Evolutionary conservation across 2,888 invertebrate genomes (phyloP).

Genomic region (Stenoptilia bipunctidactyla): DNA sequence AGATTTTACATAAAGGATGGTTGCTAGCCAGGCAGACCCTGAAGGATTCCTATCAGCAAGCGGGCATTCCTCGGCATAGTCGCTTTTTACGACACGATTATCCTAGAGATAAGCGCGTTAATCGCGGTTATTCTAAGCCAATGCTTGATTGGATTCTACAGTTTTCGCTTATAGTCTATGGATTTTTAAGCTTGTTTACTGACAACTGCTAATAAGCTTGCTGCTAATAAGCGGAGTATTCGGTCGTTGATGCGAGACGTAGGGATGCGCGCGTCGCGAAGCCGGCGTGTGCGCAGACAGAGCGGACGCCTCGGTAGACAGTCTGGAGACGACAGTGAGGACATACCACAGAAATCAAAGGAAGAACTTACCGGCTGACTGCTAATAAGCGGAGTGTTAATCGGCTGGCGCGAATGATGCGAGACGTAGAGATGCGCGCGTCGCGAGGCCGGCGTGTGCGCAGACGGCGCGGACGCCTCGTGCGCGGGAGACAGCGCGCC

Average conservation of each 20-base stretch:
- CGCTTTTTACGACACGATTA: no score
- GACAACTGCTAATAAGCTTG: slow-evolving; percentile 89
- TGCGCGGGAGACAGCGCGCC: slow-evolving; percentile 77
- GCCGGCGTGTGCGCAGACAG: slow-evolving; percentile 59
- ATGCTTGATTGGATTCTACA: no score
- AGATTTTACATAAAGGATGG: no score
- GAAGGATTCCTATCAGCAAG: no score
- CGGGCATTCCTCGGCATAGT: no score
- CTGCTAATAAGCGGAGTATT: slow-evolving; percentile 90
- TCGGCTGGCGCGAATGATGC: slow-evolving; percentile 80
- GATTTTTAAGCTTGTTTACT: no score
- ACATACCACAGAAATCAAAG: no score
- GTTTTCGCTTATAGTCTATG: no score
- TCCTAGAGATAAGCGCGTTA: no score
- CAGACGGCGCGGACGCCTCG: slow-evolving; percentile 74
- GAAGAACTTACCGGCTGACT: slow-evolving; percentile 87
- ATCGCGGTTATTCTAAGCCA: no score
- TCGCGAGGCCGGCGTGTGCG: slow-evolving; percentile 51
- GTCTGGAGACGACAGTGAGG: slow-evolving; percentile 84
- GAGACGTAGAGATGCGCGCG: slow-evolving; percentile 58
- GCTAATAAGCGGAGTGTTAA: slow-evolving; percentile 90
- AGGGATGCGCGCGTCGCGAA: slow-evolving; percentile 55
- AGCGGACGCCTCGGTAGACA: slow-evolving; percentile 77
- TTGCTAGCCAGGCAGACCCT: no score
- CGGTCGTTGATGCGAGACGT: slow-evolving; percentile 75